phyloP scores from a whole-genome alignment of 2,113 vertebrate species.

The Setophaga coronata region DNA sequence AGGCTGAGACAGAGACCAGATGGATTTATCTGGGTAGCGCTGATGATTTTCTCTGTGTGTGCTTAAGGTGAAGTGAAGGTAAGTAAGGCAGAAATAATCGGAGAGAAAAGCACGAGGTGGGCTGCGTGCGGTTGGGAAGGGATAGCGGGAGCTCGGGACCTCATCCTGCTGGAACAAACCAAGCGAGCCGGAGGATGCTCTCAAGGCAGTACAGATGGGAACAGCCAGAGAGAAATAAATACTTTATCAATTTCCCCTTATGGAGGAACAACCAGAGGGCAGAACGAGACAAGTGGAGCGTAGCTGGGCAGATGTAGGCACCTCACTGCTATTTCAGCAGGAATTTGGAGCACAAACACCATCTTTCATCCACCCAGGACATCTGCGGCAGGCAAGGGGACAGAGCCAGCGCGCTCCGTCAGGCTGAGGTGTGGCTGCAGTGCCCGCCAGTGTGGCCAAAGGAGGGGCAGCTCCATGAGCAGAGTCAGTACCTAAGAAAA shows the following conservation, averaged over 20 bases:
- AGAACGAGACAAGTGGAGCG: not conserved
- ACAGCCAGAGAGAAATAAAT: not conserved
- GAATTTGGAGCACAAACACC: not conserved
- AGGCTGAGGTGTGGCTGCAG: not conserved
- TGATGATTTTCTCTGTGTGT: not conserved
- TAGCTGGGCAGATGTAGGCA: not conserved
- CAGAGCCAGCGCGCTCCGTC: not conserved
- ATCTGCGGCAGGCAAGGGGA: not conserved
- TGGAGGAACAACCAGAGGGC: not conserved
- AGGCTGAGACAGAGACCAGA: conserved; percentile 70
- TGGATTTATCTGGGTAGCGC: conserved; percentile 47
- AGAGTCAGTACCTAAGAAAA: not conserved
- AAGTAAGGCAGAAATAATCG: not conserved
- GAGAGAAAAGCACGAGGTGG: not conserved
- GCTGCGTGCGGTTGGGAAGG: not conserved
- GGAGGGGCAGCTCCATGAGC: not conserved
- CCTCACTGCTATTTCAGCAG: not conserved
- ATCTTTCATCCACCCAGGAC: not conserved
- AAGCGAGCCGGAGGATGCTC: not conserved
- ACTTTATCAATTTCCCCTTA: not conserved
- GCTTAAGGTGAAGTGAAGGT: conserved; percentile 38
- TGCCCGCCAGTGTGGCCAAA: not conserved
- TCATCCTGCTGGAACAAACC: not conserved
- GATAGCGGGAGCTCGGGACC: not conserved
- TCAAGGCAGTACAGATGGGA: not conserved